A percentile compares a stretch with the other conserved stretches of the same genome.
These are phyloP conservation scores for Callaeas wilsoni DNA, from an alignment of 2,113 vertebrate genomes.

Conservation along the genomic window DNA sequence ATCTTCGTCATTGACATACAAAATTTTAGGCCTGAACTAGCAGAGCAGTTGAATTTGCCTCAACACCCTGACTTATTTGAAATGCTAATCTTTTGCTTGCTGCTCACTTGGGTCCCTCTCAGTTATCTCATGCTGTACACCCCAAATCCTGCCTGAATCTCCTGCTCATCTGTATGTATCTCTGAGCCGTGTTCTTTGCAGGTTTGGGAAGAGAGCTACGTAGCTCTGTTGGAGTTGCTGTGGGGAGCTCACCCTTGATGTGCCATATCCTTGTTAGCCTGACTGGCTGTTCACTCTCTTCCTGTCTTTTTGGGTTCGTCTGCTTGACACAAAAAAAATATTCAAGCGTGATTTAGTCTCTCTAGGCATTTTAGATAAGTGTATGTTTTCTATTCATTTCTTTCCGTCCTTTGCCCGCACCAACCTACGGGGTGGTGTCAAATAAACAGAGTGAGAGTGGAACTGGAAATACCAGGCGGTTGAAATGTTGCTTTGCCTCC, in stretches of 20 bases:
- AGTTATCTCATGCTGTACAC: neutral
- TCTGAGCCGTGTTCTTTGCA: neutral
- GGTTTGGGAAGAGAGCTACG: neutral
- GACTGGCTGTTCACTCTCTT: neutral
- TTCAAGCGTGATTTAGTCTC: neutral
- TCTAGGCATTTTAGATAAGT: neutral
- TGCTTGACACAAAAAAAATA: neutral
- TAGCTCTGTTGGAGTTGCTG: neutral
- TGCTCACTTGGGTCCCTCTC: neutral
- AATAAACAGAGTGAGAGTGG: neutral
- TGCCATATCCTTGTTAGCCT: neutral
- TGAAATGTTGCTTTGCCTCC: conserved; percentile 46
- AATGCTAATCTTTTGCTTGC: neutral
- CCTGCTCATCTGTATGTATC: neutral
- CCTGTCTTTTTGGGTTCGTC: neutral
- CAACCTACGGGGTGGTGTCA: neutral
- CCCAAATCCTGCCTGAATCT: neutral
- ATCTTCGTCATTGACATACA: neutral
- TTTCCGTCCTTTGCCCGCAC: neutral
- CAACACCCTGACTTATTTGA: neutral
- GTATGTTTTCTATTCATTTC: neutral
- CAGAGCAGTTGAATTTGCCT: neutral
- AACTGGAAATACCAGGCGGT: neutral
- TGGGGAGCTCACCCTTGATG: neutral
- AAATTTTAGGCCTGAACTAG: neutral